Conservation (phyloP, 2,888 invertebrate genomes). For the Eupithecia vulgata region DNA sequence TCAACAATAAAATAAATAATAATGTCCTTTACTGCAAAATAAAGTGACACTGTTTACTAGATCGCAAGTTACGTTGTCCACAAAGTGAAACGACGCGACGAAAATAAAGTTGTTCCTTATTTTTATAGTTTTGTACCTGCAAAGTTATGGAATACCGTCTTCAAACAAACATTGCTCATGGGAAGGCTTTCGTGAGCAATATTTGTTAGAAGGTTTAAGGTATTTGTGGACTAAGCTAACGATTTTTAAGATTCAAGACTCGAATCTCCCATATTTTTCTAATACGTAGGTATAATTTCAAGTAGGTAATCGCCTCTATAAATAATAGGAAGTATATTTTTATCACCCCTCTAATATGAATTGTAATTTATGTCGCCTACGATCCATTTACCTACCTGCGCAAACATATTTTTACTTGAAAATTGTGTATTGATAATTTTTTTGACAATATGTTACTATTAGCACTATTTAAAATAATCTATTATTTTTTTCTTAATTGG, state of each 20-base stretch:
- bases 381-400: neutral
- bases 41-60: constrained; percentile 61
- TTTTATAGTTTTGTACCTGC: constrained; percentile 51
- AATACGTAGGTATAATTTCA: neutral
- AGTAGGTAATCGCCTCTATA: neutral
- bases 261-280: neutral
- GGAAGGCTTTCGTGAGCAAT: constrained; percentile 19
- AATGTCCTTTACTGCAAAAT: constrained; percentile 35
- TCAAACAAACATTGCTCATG: constrained; percentile 10
- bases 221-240: constrained; percentile 13
- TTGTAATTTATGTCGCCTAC: neutral
- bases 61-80: constrained; percentile 57
- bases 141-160: constrained; percentile 40
- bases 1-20: constrained; percentile 6
- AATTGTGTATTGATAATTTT: too few relatives aligned
- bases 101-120: constrained; percentile 59
- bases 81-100: constrained; percentile 53
- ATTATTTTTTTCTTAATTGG: too few relatives aligned
- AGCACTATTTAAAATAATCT: too few relatives aligned
- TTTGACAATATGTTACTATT: too few relatives aligned
- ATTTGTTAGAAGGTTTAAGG: constrained; percentile 31
- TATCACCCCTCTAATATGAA: neutral
- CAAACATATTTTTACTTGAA: too few relatives aligned
- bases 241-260: neutral
- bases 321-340: neutral